Evolutionary conservation across 2,888 invertebrate genomes (phyloP), one percentile per base, ranked within the genome.

Genomic region (Ligdia adustata): DNA sequence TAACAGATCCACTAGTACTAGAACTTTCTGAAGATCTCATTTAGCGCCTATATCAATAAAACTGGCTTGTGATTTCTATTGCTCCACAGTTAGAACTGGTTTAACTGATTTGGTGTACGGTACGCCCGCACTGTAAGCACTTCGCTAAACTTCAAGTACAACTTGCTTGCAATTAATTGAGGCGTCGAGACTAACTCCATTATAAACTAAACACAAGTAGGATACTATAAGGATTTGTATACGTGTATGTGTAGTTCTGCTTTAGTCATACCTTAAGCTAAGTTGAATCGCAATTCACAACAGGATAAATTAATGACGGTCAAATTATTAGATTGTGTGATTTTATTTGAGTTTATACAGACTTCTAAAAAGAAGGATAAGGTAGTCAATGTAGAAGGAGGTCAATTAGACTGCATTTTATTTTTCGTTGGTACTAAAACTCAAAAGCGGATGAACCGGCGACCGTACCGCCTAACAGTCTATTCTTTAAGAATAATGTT

Each of bases 81-180:
- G 9, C 12, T 20, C 12, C 11, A 22, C 15, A 35, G 32, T 11
- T 24, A 6, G 18, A 26, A 32, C 29, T 32, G 41, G 41, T 37
- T 35, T 43, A 53, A 54, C 33, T 54, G 49, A 52, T 52, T 52
- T 42, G 31, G 27, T 28, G 42, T 12, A 41, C 40, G 40, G 42
- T 12, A 41, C 40, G 40, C 34, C 35, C 37, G 27, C 34, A 39
- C 12, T 41, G 50, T 33, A 33, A 55, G 43, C 52, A 50, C 53
- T 43, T 53, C 27, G 28, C 41, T 44, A 60, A 74, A 73, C 70
- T 78, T 66, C 42, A n/a, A 46, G 54, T 60, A 66, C 60, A 73
- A 74, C 58, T 70, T 71, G 56, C 60, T 60, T 61, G 67, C 70
- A 71, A 75, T 77, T 78, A 75, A 72, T 72, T 69, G 60, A 64